phyloP scores from a whole-genome alignment of 2,797 vertebrate species.

The Acanthopagrus latus region DNA sequence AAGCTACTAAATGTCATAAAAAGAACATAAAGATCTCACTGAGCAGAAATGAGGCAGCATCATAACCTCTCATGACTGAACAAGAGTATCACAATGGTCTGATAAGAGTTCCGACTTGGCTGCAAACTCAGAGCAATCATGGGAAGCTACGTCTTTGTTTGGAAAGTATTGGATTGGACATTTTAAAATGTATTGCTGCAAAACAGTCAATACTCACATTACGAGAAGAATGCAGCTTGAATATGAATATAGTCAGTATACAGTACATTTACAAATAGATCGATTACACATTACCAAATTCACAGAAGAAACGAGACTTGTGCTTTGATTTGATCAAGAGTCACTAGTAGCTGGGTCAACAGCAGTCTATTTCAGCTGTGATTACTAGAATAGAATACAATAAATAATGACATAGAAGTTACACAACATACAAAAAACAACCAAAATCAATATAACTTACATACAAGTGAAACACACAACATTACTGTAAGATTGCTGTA shows the following conservation, averaged over 20 bases:
- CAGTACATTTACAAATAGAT: background rate
- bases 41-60: conserved; percentile 33
- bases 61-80: conserved; percentile 2
- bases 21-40: conserved; percentile 54
- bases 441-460: conserved; percentile 31
- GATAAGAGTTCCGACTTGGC: conserved; percentile 7
- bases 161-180: background rate
- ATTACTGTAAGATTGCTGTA: too few relatives aligned
- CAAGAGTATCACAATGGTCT: conserved; percentile 8
- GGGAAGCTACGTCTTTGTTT: background rate
- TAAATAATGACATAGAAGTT: conserved; percentile 25
- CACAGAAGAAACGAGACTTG: conserved; percentile 7
- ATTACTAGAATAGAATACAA: background rate
- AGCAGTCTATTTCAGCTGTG: background rate
- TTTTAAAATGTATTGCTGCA: background rate
- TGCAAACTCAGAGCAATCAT: conserved; percentile 12
- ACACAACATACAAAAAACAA: conserved; percentile 36
- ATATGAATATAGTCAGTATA: background rate
- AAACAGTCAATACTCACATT: background rate
- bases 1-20: conserved; percentile 63
- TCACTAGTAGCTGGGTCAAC: conserved; percentile 15
- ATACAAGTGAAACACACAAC: too few relatives aligned
- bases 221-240: background rate
- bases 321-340: conserved; percentile 10
- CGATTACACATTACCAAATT: background rate